A percentile compares a stretch with the other conserved stretches of the same genome.
phyloP scores from a whole-genome alignment of 2,888 invertebrate genomes.

The Lamproptera curius region DNA sequence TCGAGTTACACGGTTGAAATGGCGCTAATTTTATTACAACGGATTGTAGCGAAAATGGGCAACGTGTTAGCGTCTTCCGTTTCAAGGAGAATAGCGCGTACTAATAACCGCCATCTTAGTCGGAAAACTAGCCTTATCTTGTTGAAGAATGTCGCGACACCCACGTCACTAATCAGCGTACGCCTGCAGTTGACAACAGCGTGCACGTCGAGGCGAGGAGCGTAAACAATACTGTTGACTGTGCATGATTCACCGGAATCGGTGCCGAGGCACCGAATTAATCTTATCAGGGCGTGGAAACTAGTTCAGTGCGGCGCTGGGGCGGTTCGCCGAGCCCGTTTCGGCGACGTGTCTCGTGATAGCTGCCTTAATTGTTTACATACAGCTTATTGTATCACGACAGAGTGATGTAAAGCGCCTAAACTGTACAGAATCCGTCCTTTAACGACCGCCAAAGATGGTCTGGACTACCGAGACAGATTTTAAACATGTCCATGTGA shows the following conservation, averaged over 20 bases:
- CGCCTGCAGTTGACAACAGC: conserved; percentile 16
- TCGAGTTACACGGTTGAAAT: background rate
- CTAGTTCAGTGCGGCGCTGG: conserved; percentile 43
- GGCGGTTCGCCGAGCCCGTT: conserved; percentile 14
- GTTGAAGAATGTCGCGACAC: no score
- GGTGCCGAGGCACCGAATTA: conserved; percentile 48
- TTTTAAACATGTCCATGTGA: no score
- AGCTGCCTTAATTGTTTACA: conserved; percentile 9
- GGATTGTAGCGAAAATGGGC: no score
- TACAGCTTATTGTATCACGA: background rate
- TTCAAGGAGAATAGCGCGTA: no score
- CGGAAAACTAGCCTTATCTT: no score
- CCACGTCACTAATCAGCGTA: no score
- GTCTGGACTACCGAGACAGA: no score
- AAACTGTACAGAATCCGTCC: no score
- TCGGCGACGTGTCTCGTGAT: conserved; percentile 9
- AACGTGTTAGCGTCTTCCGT: no score
- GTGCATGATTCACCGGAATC: conserved; percentile 16
- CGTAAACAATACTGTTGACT: conserved; percentile 14
- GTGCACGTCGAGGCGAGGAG: background rate
- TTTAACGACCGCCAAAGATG: no score
- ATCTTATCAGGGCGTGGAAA: conserved; percentile 55
- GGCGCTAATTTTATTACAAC: no score
- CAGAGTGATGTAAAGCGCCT: background rate
- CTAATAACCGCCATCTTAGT: no score